Base-by-base conservation (phyloP, 2,888 invertebrate genomes). In the Apantesis nais region DNA sequence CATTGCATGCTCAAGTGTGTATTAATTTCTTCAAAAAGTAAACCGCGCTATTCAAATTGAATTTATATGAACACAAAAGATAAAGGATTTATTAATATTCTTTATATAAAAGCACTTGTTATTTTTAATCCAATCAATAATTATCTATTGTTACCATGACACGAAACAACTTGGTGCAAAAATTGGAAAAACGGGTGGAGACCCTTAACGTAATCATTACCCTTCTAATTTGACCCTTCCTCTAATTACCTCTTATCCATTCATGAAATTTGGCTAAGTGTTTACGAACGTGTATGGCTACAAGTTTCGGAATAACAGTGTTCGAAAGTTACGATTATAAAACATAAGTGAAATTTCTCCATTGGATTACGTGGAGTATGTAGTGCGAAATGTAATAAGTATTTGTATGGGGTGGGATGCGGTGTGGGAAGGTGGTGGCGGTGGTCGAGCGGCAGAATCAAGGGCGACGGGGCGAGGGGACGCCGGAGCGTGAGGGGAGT, bases 351-450 rank as follows among this genome's bases (percentile, higher is more conserved):
- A 89, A 92, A 91, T 93, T 92, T 92, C 90, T 92, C 89, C 90
- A 93, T 92, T 87, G 91, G 91, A 93, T 94, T 92, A 93, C 89
- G 91, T 88, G 87, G 86, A 91, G 91, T 91, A 90, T 91, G 92
- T 92, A 91, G 92, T 93, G 93, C 90, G 90, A 93, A 93, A 90
- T 91, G 92, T 92, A 93, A 93, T 93, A 94, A 93, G 94, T 93
- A 92, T 93, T 92, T 90, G 90, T 84, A 82, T 85, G 87, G 90
- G 88, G 88, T 83, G 89, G 85, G 72, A 81, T 77, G 85, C 79
- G 83, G 79, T 79, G 81, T 81, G 83, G 83, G 82, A 78, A 78
- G 61, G 84, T 75, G 85, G 87, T 82, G 88, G 88, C 84, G 80
- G 89, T 84, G 90, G 89, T 86, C 85, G 88, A 87, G 86, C 86